Percentiles rank a stretch among this genome's conserved stretches.
phyloP scores from a whole-genome alignment of 2,797 vertebrate genomes.

The Poeciliopsis presidionis region DNA sequence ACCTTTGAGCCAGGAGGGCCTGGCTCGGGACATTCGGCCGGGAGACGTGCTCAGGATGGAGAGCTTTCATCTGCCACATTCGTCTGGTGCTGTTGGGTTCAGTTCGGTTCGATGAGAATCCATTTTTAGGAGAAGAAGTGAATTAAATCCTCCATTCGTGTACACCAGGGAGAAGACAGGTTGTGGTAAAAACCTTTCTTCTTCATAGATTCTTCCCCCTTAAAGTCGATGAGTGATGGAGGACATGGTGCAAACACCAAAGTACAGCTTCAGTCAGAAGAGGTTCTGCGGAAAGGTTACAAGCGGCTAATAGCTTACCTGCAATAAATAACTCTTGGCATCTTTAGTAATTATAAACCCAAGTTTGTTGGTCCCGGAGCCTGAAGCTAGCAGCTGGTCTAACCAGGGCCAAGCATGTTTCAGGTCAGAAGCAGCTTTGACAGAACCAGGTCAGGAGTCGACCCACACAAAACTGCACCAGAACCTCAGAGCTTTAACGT shows the following conservation, averaged over 20 bases:
- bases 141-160: constrained; percentile 11
- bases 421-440: not conserved
- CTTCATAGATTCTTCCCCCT: too few relatives aligned
- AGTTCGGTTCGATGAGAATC: constrained; percentile 46
- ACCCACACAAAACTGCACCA: not conserved
- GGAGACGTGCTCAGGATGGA: constrained; percentile 16
- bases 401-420: not conserved
- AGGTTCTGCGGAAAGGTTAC: not conserved
- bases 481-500: not conserved
- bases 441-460: not conserved
- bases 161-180: not conserved
- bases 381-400: not conserved
- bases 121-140: constrained; percentile 18
- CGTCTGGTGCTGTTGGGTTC: constrained; percentile 21
- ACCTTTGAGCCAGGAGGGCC: constrained; percentile 45
- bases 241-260: constrained; percentile 48
- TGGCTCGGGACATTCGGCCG: constrained; percentile 24
- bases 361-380: not conserved
- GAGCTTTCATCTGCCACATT: constrained; percentile 52
- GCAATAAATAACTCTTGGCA: not conserved
- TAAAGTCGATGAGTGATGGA: constrained; percentile 7
- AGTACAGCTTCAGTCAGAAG: constrained; percentile 11
- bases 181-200: not conserved
- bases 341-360: constrained; percentile 2
- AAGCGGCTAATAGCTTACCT: not conserved